These are phyloP conservation scores for Drosophila prolongata DNA, from an alignment of 2,888 invertebrate genomes.

Conservation along the genomic window DNA sequence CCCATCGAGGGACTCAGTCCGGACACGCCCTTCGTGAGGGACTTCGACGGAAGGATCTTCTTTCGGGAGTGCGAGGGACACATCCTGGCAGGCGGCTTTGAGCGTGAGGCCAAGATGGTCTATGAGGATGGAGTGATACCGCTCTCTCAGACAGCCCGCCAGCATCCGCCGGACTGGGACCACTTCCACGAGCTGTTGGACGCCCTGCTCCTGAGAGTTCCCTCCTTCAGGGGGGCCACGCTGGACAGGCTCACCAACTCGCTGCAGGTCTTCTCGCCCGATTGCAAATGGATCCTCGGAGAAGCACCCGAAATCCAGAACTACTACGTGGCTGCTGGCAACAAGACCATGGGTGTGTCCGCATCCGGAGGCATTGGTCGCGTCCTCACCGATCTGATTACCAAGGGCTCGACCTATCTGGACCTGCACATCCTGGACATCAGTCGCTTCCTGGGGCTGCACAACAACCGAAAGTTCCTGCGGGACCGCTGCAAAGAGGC, in stretches of 20 bases:
- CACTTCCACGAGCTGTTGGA: slow-evolving; percentile 96
- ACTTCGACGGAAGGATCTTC: slow-evolving; percentile 94
- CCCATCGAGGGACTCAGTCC: slow-evolving; percentile 89
- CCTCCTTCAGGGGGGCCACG: slow-evolving; percentile 89
- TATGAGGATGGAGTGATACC: slow-evolving; percentile 91
- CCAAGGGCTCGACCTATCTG: slow-evolving; percentile 91
- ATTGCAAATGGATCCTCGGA: slow-evolving; percentile 97
- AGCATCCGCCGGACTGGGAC: slow-evolving; percentile 96
- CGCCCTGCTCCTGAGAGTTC: slow-evolving; percentile 93
- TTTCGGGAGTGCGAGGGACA: slow-evolving; percentile 94
- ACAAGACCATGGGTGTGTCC: slow-evolving; percentile 98
- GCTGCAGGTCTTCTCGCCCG: slow-evolving; percentile 98
- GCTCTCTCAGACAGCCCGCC: slow-evolving; percentile 87
- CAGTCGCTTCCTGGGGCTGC: slow-evolving; percentile 94
- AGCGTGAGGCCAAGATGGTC: slow-evolving; percentile 95
- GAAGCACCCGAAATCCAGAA: slow-evolving; percentile 96
- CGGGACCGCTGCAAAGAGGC: slow-evolving; percentile 96
- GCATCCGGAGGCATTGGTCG: slow-evolving; percentile 98
- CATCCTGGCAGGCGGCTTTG: slow-evolving; percentile 94
- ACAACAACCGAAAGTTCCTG: slow-evolving; percentile 97
- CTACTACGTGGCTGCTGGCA: slow-evolving; percentile 96
- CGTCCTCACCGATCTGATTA: slow-evolving; percentile 94
- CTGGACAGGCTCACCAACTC: slow-evolving; percentile 94
- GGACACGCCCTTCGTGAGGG: slow-evolving; percentile 94
- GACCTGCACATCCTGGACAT: slow-evolving; percentile 96